A percentile compares a stretch with the other conserved stretches of the same genome.
These are phyloP conservation scores for Formicarius rufipectus DNA, from an alignment of 2,113 vertebrate species.

Conservation along the genomic window DNA sequence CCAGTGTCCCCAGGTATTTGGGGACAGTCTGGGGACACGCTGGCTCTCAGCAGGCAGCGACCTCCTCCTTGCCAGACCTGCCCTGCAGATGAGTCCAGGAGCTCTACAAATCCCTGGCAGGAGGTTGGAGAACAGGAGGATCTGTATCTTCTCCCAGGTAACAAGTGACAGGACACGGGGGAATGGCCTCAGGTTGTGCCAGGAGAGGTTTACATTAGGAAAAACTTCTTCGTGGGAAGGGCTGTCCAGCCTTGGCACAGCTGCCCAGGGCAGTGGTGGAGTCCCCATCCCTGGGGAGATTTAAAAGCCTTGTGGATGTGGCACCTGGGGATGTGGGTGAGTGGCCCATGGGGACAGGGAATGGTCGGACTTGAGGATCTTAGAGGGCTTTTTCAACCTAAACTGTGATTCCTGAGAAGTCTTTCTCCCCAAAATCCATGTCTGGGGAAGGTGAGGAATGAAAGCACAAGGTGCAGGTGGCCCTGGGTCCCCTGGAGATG, in stretches of 20 bases:
- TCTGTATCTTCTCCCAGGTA: not conserved
- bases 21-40: not conserved
- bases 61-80: not conserved
- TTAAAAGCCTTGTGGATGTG: accelerated
- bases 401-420: not conserved
- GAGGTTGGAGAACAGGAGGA: too few relatives aligned
- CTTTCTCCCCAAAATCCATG: accelerated
- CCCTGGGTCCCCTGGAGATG: too few relatives aligned
- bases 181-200: accelerated
- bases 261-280: not conserved
- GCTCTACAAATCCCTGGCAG: not conserved
- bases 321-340: not conserved
- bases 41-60: not conserved
- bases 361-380: not conserved
- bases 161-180: not conserved
- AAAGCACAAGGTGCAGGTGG: not conserved
- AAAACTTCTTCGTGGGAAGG: not conserved
- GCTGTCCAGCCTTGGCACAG: not conserved
- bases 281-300: not conserved
- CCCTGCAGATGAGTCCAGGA: accelerated
- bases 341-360: not conserved
- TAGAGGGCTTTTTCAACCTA: not conserved
- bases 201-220: not conserved
- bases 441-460: not conserved
- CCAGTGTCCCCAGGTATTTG: not conserved